Conservation (phyloP, 1,140 invertebrate species). For the Heliconius nattereri region DNA sequence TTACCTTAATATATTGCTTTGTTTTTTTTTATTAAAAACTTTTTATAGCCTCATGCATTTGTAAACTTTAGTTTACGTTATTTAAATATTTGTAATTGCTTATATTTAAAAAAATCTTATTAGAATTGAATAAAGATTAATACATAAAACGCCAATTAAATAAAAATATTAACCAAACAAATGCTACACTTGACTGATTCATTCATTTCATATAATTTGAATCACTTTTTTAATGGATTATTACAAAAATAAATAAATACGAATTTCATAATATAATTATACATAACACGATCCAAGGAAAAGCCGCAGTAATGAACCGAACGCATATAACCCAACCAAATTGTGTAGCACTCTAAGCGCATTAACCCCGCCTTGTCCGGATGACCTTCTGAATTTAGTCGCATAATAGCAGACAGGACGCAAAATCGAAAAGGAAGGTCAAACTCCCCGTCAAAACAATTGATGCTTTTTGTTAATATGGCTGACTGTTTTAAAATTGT, state of each 20-base stretch:
- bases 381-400: slow-evolving; percentile 62
- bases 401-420: slow-evolving; percentile 71
- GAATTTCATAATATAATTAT: not conserved
- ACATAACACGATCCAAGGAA: slow-evolving; percentile 2
- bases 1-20: not conserved
- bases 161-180: too few species aligned
- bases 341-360: slow-evolving; percentile 45
- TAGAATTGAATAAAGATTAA: too few species aligned
- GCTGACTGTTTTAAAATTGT: slow-evolving; percentile 52
- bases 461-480: slow-evolving; percentile 77
- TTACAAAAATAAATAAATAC: too few species aligned
- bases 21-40: not conserved
- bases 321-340: slow-evolving; percentile 60
- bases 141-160: too few species aligned
- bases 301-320: slow-evolving; percentile 37
- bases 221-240: too few species aligned
- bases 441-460: slow-evolving; percentile 79
- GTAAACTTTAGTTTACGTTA: not conserved
- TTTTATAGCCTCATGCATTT: not conserved
- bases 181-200: too few species aligned
- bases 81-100: not conserved
- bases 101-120: too few species aligned
- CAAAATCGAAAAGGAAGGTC: slow-evolving; percentile 75
- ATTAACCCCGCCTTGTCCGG: slow-evolving; percentile 48
- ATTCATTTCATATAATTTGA: too few species aligned